These are phyloP conservation scores for Erebia aethiops DNA, from an alignment of 2,888 invertebrate genomes.

Conservation along the genomic window DNA sequence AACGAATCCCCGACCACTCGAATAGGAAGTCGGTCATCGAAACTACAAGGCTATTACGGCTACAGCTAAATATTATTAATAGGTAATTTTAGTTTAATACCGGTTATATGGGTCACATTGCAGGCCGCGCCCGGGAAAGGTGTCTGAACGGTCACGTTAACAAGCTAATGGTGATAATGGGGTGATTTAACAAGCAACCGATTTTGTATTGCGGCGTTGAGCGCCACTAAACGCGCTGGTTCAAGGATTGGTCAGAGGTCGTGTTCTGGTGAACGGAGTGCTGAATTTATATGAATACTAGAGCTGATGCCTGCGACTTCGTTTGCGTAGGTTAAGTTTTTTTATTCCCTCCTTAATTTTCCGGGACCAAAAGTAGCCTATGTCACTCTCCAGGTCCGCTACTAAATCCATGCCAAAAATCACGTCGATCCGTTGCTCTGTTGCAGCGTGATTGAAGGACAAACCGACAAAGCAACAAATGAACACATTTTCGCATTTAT, in stretches of 20 bases:
- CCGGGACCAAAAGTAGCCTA: background rate
- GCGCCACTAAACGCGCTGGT: too few relatives aligned
- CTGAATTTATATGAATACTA: background rate
- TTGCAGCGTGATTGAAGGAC: too few relatives aligned
- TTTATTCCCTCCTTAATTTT: too few relatives aligned
- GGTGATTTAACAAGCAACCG: conserved; percentile 11
- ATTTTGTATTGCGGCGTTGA: background rate
- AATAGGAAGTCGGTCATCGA: too few relatives aligned
- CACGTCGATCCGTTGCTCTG: too few relatives aligned
- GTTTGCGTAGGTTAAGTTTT: background rate
- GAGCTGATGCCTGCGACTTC: background rate
- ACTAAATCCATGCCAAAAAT: too few relatives aligned
- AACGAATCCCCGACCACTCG: too few relatives aligned
- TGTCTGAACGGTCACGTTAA: background rate
- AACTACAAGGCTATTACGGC: too few relatives aligned
- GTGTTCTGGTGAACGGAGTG: conserved; percentile 3
- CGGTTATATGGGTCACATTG: conserved; percentile 1
- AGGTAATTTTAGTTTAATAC: background rate
- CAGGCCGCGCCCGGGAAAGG: background rate
- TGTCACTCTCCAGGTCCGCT: too few relatives aligned
- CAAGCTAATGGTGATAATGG: conserved; percentile 25
- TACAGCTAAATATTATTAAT: background rate
- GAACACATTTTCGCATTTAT: too few relatives aligned
- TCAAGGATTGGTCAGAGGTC: conserved; percentile 23
- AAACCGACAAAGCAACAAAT: too few relatives aligned